phyloP scores from a whole-genome alignment of 1,140 invertebrate species.

The Neomicropteryx cornuta region DNA sequence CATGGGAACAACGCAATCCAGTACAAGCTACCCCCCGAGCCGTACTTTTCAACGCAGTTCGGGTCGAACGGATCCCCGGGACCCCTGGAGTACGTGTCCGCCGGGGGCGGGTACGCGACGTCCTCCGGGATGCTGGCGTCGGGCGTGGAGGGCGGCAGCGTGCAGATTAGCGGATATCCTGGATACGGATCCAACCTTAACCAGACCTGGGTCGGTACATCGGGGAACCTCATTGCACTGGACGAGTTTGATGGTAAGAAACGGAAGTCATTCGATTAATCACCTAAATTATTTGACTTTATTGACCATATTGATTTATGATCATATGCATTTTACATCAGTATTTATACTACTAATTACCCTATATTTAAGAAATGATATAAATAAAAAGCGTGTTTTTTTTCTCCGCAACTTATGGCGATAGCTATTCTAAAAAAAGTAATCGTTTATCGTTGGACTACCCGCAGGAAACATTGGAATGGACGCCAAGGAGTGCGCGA shows the following conservation, averaged over 20 bases:
- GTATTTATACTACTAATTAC: too few species aligned
- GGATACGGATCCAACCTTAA: conserved; percentile 18
- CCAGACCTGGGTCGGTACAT: conserved; percentile 25
- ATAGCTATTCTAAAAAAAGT: too few species aligned
- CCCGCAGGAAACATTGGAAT: conserved; percentile 27
- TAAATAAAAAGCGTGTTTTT: too few species aligned
- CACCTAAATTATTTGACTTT: too few species aligned
- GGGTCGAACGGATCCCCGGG: conserved; percentile 22
- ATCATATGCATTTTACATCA: too few species aligned
- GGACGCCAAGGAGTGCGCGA: conserved; percentile 72
- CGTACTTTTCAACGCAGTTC: conserved; percentile 30
- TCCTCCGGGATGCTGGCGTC: conserved; percentile 6
- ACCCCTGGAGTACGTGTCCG: conserved; percentile 22
- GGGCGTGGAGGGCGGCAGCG: conserved; percentile 26
- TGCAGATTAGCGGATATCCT: conserved; percentile 27
- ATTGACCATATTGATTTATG: too few species aligned
- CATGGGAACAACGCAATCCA: conserved; percentile 31
- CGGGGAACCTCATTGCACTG: conserved; percentile 28
- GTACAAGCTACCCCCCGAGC: conserved; percentile 31
- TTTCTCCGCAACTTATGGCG: too few species aligned
- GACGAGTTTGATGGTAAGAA: conserved; percentile 28
- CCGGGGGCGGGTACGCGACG: conserved; percentile 5
- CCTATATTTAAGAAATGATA: too few species aligned
- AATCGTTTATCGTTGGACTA: too few species aligned
- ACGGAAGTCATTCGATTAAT: background rate